These are phyloP conservation scores for Coptotermes formosanus DNA, from an alignment of 1,140 invertebrate genomes.

Conservation along the genomic window DNA sequence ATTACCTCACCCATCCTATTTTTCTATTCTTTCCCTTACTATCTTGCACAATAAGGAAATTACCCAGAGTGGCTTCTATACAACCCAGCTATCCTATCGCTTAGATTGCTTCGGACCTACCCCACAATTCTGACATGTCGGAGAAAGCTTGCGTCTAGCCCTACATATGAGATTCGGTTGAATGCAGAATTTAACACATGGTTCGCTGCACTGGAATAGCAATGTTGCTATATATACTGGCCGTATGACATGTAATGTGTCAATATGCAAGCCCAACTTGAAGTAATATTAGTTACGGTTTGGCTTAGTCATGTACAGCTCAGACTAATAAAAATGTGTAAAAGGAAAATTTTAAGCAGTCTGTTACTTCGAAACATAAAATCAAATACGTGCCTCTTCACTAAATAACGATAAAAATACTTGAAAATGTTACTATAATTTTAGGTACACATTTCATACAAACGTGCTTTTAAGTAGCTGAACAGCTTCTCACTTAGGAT, in stretches of 20 bases:
- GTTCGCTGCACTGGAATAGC: neutral
- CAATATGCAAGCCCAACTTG: slow-evolving; percentile 1
- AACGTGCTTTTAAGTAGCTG: too few species aligned
- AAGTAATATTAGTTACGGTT: slow-evolving; percentile 4
- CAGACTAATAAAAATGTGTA: neutral
- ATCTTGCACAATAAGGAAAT: slow-evolving; percentile 8
- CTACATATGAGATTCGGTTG: neutral
- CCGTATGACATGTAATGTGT: slow-evolving; percentile 7
- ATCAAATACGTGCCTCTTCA: too few species aligned
- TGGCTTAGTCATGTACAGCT: slow-evolving; percentile 13
- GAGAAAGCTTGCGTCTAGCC: neutral
- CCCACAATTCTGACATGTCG: neutral
- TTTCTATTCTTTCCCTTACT: slow-evolving; percentile 12
- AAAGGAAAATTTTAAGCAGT: neutral
- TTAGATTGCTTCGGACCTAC: neutral
- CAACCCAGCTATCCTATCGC: neutral
- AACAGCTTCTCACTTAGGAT: too few species aligned
- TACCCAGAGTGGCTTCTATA: neutral
- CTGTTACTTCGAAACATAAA: too few species aligned
- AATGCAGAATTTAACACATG: neutral
- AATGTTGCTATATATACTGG: neutral
- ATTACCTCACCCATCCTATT: neutral
- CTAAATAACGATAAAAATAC: too few species aligned
- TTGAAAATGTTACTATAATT: too few species aligned
- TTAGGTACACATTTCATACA: too few species aligned